Evolutionary conservation across 2,113 vertebrate species (phyloP).

Genomic region (Zootoca vivipara): DNA sequence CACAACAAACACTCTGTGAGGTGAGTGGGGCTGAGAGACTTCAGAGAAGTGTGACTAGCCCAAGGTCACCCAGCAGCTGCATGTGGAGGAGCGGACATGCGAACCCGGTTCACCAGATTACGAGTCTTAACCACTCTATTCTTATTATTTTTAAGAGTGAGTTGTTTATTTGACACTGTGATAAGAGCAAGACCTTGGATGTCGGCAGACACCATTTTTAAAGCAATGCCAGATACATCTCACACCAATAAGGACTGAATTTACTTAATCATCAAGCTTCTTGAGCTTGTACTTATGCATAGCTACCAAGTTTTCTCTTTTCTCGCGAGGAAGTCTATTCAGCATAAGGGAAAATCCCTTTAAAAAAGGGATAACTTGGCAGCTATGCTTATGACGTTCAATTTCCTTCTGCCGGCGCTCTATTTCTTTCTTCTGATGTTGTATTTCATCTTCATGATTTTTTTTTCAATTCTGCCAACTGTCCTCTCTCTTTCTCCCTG

Average conservation of each 20-base stretch:
- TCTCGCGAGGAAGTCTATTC: no score
- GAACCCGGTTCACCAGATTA: no score
- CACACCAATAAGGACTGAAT: conserved; percentile 1
- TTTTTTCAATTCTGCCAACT: conserved; percentile 81
- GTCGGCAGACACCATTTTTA: conserved; percentile 37
- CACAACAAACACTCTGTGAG: no score
- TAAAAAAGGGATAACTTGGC: no score
- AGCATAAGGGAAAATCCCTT: no score
- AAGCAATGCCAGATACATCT: neutral
- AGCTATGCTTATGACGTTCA: conserved; percentile 86
- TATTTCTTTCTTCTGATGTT: conserved; percentile 88
- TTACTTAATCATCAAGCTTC: conserved; percentile 77
- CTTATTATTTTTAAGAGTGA: no score
- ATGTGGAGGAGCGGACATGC: no score
- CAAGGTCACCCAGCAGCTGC: no score
- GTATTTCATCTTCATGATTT: conserved; percentile 90
- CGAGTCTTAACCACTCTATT: no score
- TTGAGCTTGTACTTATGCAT: conserved; percentile 89
- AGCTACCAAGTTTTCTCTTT: no score
- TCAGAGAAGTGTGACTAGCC: no score
- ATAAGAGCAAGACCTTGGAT: neutral
- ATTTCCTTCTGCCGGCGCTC: conserved; percentile 91
- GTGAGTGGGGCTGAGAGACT: no score
- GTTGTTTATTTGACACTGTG: conserved; percentile 61
- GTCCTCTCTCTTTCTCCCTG: conserved; percentile 87